phyloP scores from a whole-genome alignment of 2,113 vertebrate genomes.

The Oryzias curvinotus region DNA sequence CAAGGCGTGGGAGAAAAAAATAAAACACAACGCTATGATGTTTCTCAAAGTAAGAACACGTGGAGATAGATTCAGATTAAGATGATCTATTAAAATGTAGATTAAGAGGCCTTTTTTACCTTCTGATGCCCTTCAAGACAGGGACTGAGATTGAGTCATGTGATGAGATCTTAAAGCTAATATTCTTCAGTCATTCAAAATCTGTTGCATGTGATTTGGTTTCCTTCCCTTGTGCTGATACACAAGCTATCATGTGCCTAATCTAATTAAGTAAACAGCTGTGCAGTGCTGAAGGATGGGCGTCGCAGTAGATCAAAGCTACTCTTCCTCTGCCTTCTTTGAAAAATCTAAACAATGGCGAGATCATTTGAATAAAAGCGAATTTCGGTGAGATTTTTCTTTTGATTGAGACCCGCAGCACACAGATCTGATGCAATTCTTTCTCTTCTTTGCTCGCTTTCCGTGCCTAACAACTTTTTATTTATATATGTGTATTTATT shows the following conservation, averaged over 20 bases:
- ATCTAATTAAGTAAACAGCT: constrained; percentile 61
- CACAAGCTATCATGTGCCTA: constrained; percentile 27
- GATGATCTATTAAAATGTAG: constrained; percentile 5
- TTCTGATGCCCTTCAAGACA: constrained; percentile 27
- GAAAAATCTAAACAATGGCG: constrained; percentile 31
- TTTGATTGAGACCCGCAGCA: constrained; percentile 40
- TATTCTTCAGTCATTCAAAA: constrained; percentile 37
- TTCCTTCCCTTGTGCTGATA: constrained; percentile 43
- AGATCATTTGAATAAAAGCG: constrained; percentile 42
- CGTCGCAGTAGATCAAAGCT: constrained; percentile 52
- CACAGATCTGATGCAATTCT: constrained; percentile 43
- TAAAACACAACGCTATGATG: not conserved
- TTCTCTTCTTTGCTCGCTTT: constrained; percentile 32
- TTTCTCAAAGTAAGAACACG: constrained; percentile 21
- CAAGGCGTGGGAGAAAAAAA: constrained; percentile 4
- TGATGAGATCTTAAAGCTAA: constrained; percentile 39
- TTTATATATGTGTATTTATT: constrained; percentile 25
- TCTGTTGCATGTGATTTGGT: constrained; percentile 30
- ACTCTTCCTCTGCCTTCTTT: constrained; percentile 17
- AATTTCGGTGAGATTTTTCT: constrained; percentile 29
- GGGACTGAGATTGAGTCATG: constrained; percentile 45
- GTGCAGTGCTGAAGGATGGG: constrained; percentile 37
- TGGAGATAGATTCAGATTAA: not conserved
- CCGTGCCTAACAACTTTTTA: constrained; percentile 24
- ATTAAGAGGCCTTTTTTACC: constrained; percentile 33